Evolutionary conservation across 2,888 invertebrate genomes (phyloP).

Genomic region (Nemurella pictetii): DNA sequence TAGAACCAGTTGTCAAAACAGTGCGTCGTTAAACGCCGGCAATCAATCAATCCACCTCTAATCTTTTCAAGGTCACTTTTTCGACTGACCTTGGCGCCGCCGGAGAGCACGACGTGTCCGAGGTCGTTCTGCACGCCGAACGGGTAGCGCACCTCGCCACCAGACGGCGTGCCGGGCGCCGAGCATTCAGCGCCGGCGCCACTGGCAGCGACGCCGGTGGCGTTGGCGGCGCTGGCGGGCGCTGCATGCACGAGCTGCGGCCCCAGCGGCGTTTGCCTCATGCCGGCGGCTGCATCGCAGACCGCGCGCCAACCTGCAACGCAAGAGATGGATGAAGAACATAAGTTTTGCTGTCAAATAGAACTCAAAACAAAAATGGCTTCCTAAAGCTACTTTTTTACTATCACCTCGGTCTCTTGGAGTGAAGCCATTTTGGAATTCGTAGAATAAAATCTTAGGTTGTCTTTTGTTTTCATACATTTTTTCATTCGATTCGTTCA

Average conservation of each 20-base stretch:
- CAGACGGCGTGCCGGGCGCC: constrained; percentile 40
- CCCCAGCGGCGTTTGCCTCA: constrained; percentile 46
- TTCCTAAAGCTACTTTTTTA: too few species aligned
- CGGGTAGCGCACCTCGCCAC: constrained; percentile 50
- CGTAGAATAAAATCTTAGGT: too few species aligned
- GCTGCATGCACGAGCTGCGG: constrained; percentile 43
- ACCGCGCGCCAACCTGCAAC: constrained; percentile 41
- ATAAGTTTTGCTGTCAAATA: too few species aligned
- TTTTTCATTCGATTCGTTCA: too few species aligned
- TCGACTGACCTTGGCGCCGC: constrained; percentile 39
- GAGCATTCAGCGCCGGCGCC: constrained; percentile 1
- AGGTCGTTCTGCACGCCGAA: constrained; percentile 53
- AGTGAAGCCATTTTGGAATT: too few species aligned
- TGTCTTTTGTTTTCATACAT: too few species aligned
- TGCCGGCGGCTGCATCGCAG: constrained; percentile 46
- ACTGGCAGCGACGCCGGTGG: not conserved
- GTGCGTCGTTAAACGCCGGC: too few species aligned
- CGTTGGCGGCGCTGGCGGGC: constrained; percentile 35
- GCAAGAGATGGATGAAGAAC: not conserved
- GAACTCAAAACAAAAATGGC: too few species aligned
- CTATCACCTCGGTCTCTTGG: too few species aligned
- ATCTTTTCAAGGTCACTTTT: too few species aligned
- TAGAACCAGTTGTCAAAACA: too few species aligned
- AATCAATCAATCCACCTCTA: too few species aligned
- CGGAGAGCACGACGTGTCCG: constrained; percentile 50